A percentile compares a stretch with the other conserved stretches of the same genome.
Evolutionary conservation across 2,797 vertebrate species (phyloP).

Genomic region (Gephyroberyx darwinii): DNA sequence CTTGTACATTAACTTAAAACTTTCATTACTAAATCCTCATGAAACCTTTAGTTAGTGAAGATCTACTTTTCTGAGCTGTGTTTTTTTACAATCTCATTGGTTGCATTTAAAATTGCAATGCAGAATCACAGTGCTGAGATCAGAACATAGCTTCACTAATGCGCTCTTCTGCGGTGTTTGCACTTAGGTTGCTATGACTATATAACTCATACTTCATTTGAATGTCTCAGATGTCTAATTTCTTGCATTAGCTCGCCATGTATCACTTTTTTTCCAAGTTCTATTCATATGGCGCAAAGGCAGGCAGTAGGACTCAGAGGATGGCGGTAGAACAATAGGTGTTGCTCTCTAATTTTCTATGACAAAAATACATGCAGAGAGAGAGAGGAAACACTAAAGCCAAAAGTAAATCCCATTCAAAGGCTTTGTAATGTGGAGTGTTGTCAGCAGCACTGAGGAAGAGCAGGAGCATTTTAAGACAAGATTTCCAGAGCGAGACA

Average conservation of each 20-base stretch:
- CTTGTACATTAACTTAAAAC: neutral
- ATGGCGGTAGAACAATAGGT: too few relatives aligned
- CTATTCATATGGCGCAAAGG: too few relatives aligned
- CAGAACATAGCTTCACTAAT: too few relatives aligned
- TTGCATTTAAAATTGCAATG: too few relatives aligned
- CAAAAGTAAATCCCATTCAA: slow-evolving; percentile 17
- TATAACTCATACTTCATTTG: too few relatives aligned
- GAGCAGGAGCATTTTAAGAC: neutral
- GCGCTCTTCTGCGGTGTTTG: too few relatives aligned
- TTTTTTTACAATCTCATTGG: too few relatives aligned
- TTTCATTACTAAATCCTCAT: neutral
- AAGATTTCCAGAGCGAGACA: neutral
- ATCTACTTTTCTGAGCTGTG: neutral
- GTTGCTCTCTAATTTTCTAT: slow-evolving; percentile 1
- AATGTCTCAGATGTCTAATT: too few relatives aligned
- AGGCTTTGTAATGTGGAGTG: neutral
- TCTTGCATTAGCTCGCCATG: too few relatives aligned
- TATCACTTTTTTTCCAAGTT: neutral
- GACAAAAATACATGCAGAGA: slow-evolving; percentile 5
- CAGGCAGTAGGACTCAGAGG: too few relatives aligned
- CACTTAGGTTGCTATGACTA: too few relatives aligned
- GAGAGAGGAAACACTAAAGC: neutral
- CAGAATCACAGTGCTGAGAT: too few relatives aligned
- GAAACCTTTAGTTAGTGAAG: neutral
- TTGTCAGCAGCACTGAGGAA: neutral